Evolutionary conservation across 2,113 vertebrate species (phyloP).

Genomic region (Eublepharis macularius): DNA sequence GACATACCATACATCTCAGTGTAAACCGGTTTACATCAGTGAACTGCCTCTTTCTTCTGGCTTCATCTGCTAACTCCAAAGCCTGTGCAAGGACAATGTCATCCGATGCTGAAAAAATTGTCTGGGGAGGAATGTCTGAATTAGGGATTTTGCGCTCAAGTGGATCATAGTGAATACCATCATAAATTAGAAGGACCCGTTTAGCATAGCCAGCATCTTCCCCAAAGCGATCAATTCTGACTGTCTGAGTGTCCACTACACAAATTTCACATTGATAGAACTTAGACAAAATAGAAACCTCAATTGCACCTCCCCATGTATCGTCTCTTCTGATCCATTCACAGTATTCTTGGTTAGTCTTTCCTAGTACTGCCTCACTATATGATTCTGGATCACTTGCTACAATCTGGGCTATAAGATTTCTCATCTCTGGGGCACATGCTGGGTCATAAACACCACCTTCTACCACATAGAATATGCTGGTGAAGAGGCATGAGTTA

Average conservation of each 20-base stretch:
- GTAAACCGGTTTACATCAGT: constrained; percentile 93
- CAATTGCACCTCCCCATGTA: constrained; percentile 97
- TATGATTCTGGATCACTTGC: constrained; percentile 89
- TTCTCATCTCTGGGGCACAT: constrained; percentile 90
- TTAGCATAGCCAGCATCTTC: constrained; percentile 91
- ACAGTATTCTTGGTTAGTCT: constrained; percentile 93
- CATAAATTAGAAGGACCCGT: constrained; percentile 94
- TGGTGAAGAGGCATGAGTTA: constrained; percentile 98
- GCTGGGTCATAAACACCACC: constrained; percentile 89
- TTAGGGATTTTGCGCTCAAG: constrained; percentile 82
- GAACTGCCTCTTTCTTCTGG: constrained; percentile 90
- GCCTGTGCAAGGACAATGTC: constrained; percentile 92
- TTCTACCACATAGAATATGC: constrained; percentile 93
- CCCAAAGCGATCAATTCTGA: constrained; percentile 94
- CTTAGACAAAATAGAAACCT: constrained; percentile 94
- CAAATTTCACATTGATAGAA: constrained; percentile 98
- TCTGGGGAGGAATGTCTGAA: constrained; percentile 86
- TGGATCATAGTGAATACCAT: constrained; percentile 96
- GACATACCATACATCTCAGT: constrained; percentile 95
- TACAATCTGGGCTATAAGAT: constrained; percentile 93
- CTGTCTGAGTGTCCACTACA: constrained; percentile 96
- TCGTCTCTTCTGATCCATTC: constrained; percentile 91
- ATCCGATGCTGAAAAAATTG: constrained; percentile 89
- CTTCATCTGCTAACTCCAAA: constrained; percentile 93
- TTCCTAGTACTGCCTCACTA: constrained; percentile 91